Conservation (phyloP, 2,113 vertebrate genomes). For the Psittacula cyanocephala region DNA sequence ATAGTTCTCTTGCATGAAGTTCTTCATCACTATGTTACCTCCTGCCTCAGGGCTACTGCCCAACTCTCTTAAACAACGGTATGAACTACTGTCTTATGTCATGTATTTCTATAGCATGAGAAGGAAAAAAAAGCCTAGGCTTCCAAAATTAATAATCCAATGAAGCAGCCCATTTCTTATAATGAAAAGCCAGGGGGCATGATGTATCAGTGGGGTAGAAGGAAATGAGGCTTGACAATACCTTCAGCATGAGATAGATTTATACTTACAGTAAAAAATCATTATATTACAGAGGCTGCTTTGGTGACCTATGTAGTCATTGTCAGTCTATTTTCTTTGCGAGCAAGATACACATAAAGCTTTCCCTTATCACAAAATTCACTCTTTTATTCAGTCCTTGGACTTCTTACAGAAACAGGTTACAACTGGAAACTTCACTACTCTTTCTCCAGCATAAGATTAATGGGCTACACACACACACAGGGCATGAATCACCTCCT, state of each 20-base stretch:
- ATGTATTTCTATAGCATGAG: background rate
- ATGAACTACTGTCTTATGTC: background rate
- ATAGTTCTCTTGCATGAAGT: background rate
- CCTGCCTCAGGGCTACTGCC: background rate
- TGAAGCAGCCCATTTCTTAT: background rate
- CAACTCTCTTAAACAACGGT: background rate
- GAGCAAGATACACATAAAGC: background rate
- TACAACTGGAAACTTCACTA: background rate
- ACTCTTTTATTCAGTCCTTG: background rate
- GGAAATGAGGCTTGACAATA: background rate
- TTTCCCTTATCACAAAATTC: background rate
- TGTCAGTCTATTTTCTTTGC: background rate
- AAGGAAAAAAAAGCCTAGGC: background rate
- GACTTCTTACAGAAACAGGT: too few species aligned
- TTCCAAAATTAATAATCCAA: conserved; percentile 7
- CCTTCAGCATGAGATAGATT: background rate
- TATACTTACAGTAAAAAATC: background rate
- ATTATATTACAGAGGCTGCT: background rate
- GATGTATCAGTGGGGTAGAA: background rate
- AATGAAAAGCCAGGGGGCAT: background rate
- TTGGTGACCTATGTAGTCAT: background rate
- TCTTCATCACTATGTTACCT: background rate
- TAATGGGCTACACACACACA: background rate
- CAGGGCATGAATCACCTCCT: background rate
- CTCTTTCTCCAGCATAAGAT: background rate